Evolutionary conservation across 2,113 vertebrate genomes (phyloP), one percentile per base, ranked within the genome.

Genomic region (Sceloporus tristichus): DNA sequence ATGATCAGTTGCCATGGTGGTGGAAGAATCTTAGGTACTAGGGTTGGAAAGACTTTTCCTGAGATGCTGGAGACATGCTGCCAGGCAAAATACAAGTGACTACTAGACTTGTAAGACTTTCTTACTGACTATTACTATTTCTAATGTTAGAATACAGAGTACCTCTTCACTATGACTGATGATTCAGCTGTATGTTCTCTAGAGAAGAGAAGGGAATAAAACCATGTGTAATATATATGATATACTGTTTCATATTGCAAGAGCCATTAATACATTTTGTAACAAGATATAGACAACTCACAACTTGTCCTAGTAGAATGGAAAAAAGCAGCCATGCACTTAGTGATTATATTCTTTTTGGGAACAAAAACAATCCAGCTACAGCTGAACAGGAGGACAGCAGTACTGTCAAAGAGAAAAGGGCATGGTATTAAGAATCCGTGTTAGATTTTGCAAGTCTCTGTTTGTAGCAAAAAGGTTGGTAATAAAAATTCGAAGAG

Each of bases 361-460:
- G 27, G 40, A 16, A 66, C n/a, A 80, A 27, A 65, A 21, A 62
- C 18, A 25, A 9, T 9, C 56, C 9, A 66, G 56, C 21, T 18
- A n/a, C 1, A 82, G 70, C 19, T 27, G 19, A 66, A 23, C 4
- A 53, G 70, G 62, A 66, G 54, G 62, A 66, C 38, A n/a, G 48
- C 71, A 88, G 16, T 16, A n/a, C 29, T 88, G 86, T 82, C 79
- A 76, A 66, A 76, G 40, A 88, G 86, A 88, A 88, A 88, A 82
- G 86, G 40, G 80, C 71, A 82, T 19, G 40, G 59, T 70, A 82
- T 87, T 87, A 34, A 38, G 5, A 88, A 81, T 9, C 8, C 9
- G 21, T 53, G 54, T 23, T n/a, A 48, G 9, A 40, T 73, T 62
- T 74, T 40, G 42, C 21, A 74, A 53, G 3, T 3, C n/a, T 81